A percentile compares a stretch with the other conserved stretches of the same genome.
Evolutionary conservation across 2,797 vertebrate species (phyloP).

Genomic region (Karalla daura): DNA sequence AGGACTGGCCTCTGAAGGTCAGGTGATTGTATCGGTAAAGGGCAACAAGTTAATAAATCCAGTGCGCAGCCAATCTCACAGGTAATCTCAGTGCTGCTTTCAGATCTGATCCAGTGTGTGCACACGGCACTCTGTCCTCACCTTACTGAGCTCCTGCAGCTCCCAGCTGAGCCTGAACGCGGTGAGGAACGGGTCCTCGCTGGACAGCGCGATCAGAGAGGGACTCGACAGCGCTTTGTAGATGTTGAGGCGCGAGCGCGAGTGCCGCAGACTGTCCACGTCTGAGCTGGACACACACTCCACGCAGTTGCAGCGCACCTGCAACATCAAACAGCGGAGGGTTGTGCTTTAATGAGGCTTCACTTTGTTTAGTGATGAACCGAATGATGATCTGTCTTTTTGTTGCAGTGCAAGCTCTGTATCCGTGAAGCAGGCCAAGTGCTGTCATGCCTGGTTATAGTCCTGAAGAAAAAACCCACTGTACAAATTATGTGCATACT

Average conservation of each 20-base stretch:
- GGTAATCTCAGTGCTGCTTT: not conserved
- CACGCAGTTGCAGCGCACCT: slow-evolving; percentile 95
- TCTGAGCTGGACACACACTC: slow-evolving; percentile 97
- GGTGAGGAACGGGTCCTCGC: slow-evolving; percentile 97
- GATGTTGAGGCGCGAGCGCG: slow-evolving; percentile 96
- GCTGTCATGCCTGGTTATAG: not conserved
- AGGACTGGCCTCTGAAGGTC: not conserved
- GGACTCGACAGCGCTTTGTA: slow-evolving; percentile 96
- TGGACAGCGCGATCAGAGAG: slow-evolving; percentile 94
- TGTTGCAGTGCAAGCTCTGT: not conserved
- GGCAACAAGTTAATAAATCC: slow-evolving; percentile 13
- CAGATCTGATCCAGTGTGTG: slow-evolving; percentile 3
- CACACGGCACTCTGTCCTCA: slow-evolving; percentile 34
- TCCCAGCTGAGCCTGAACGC: slow-evolving; percentile 98
- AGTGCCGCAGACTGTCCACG: slow-evolving; percentile 96
- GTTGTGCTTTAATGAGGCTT: slow-evolving; percentile 45
- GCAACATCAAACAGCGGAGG: slow-evolving; percentile 58
- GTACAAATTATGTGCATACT: not conserved
- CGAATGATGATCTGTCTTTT: not conserved
- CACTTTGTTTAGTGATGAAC: slow-evolving; percentile 15
- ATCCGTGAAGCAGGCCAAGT: not conserved
- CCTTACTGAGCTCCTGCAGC: slow-evolving; percentile 96
- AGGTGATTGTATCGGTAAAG: slow-evolving; percentile 3
- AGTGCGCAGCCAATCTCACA: not conserved
- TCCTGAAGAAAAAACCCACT: not conserved